Conservation (phyloP, 1,140 invertebrate species). For the Drosophila pseudoobscura region DNA sequence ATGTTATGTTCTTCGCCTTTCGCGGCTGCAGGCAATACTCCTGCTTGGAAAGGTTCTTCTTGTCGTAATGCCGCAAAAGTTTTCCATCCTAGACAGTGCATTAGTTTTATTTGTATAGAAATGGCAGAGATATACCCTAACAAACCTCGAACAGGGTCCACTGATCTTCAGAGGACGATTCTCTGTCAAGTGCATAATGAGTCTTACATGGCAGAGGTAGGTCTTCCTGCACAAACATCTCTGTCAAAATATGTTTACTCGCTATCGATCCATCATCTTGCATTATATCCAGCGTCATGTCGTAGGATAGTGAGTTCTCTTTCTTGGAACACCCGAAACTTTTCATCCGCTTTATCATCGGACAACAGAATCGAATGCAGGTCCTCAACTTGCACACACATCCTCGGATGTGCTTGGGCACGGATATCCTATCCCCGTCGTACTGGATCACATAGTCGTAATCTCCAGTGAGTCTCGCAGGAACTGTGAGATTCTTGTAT, state of each 20-base stretch:
- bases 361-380: slow-evolving; percentile 60
- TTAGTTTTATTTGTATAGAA: neutral
- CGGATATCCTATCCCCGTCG: neutral
- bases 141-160: slow-evolving; percentile 60
- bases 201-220: slow-evolving; percentile 36
- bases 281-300: slow-evolving; percentile 28
- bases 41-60: slow-evolving; percentile 1
- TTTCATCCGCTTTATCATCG: neutral
- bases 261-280: slow-evolving; percentile 13
- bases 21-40: slow-evolving; percentile 46
- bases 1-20: too few species aligned
- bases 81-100: slow-evolving; percentile 40
- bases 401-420: slow-evolving; percentile 40
- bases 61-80: slow-evolving; percentile 15
- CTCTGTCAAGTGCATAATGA: neutral
- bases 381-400: slow-evolving; percentile 46
- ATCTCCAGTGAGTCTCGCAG: slow-evolving; percentile 16
- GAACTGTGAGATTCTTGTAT: slow-evolving; percentile 43
- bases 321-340: slow-evolving; percentile 3
- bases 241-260: slow-evolving; percentile 16
- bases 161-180: neutral
- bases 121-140: neutral
- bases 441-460: slow-evolving; percentile 26
- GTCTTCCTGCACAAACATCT: slow-evolving; percentile 36
- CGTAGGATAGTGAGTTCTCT: slow-evolving; percentile 1